Evolutionary conservation across 2,797 vertebrate genomes (phyloP), one percentile per base, ranked within the genome.

Genomic region (Trematomus bernacchii): DNA sequence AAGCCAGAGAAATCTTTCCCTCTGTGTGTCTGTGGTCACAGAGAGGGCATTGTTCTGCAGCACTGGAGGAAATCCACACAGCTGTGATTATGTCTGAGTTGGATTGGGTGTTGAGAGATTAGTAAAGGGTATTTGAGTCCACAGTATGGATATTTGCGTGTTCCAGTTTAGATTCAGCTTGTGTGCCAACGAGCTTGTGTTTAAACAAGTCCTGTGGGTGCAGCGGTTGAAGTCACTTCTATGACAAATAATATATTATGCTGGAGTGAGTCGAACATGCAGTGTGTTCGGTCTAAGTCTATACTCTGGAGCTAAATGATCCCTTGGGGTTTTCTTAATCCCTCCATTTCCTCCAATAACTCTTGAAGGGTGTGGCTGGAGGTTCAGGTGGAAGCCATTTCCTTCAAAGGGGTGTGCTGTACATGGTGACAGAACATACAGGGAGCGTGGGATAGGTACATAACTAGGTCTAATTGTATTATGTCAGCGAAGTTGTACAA

Each of bases 41-140:
- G 66, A 84, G 73, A 33, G 58, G 78, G 71, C 82, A 87, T 91
- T 91, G 89, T 89, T 87, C 65, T 52, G 66, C 61, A 44, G 64
- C 83, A 72, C 59, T 50, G 68, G 50, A 89, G 84, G 51, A 86
- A 85, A 87, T 86, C 74, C 76, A 66, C 10, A 44, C 81, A 86
- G 83, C 85, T 86, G 82, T 66, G 67, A 59, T 66, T 76, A 46
- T 68, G 61, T 76, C 66, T 73, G 33, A 47, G 71, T 14, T 78
- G 72, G 82, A 85, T 77, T 57, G 64, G 61, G 43, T 67, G 72
- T 43, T 73, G 80, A 82, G 30, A 40, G 80, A 85, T 86, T 77
- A 72, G 61, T 3, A 19, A 18, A n/a, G 37, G 30, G 11, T 66
- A 64, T 73, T 47, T 19, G 15, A 68, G 46, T 30, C 19, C 30